Evolutionary conservation across 2,888 invertebrate species (phyloP).

Genomic region (Sesia apiformis): DNA sequence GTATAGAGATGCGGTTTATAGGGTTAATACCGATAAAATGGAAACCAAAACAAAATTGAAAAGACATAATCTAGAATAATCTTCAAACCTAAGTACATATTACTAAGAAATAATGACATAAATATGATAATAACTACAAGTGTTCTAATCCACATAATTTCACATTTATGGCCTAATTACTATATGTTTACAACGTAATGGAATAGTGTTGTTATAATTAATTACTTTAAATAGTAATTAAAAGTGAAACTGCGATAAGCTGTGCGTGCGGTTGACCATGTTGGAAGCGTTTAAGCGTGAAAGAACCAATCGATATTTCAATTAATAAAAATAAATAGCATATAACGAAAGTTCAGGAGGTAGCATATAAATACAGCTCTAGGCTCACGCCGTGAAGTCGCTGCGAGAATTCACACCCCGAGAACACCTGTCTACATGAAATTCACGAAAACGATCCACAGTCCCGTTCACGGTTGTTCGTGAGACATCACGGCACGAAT

Average conservation of each 20-base stretch:
- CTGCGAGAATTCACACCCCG: too few species aligned
- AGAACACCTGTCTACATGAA: too few species aligned
- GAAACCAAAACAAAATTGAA: too few species aligned
- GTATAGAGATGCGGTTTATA: too few species aligned
- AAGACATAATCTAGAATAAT: too few species aligned
- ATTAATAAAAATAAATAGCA: background rate
- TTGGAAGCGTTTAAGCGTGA: conserved; percentile 9
- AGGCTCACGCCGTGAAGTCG: too few species aligned
- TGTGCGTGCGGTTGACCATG: conserved; percentile 34
- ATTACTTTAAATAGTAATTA: conserved; percentile 61
- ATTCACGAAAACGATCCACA: too few species aligned
- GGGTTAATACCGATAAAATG: too few species aligned
- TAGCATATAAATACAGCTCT: background rate
- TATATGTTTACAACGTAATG: conserved; percentile 14
- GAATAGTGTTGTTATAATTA: conserved; percentile 45
- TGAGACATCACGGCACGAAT: background rate
- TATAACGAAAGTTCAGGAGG: too few species aligned
- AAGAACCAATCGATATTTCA: background rate
- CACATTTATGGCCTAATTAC: conserved; percentile 7
- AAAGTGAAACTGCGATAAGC: conserved; percentile 56
- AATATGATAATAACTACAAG: background rate
- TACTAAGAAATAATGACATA: too few species aligned
- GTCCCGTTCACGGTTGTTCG: too few species aligned
- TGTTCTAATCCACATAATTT: background rate
- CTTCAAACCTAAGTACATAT: too few species aligned